Evolutionary conservation across 1,140 invertebrate species (phyloP).

Genomic region (Tetramorium parvispinum): DNA sequence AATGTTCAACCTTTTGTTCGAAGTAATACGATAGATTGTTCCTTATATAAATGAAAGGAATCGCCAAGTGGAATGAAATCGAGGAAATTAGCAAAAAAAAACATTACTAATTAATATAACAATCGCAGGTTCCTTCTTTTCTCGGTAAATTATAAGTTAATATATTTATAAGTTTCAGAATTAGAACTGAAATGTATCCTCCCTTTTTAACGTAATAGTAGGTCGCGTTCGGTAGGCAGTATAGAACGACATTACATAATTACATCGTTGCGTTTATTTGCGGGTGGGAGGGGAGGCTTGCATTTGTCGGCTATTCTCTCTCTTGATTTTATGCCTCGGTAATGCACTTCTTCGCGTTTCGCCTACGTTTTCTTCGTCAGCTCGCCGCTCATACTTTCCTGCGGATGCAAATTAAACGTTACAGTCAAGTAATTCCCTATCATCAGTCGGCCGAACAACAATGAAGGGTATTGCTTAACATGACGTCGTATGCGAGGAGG

Average conservation of each 20-base stretch:
- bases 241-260: conserved; percentile 2
- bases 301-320: conserved; percentile 20
- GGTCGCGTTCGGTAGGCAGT: not conserved
- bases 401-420: conserved; percentile 66
- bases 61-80: not conserved
- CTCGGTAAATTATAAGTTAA: not conserved
- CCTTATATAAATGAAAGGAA: not conserved
- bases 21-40: not conserved
- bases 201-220: not conserved
- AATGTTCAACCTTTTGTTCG: not conserved
- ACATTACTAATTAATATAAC: not conserved
- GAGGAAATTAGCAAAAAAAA: not conserved
- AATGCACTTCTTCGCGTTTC: conserved; percentile 32
- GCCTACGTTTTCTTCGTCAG: conserved; percentile 21
- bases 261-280: not conserved
- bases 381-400: conserved; percentile 43
- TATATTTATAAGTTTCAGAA: not conserved
- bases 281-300: not conserved
- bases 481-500: conserved; percentile 47
- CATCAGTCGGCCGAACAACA: conserved; percentile 68
- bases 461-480: conserved; percentile 65
- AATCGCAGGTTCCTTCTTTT: not conserved
- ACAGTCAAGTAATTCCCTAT: conserved; percentile 57
- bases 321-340: not conserved
- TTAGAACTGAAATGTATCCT: not conserved